A percentile compares a stretch with the other conserved stretches of the same genome.
These are phyloP conservation scores for Hydrolagus affinis DNA, from an alignment of 2,113 vertebrate species.

Conservation along the genomic window DNA sequence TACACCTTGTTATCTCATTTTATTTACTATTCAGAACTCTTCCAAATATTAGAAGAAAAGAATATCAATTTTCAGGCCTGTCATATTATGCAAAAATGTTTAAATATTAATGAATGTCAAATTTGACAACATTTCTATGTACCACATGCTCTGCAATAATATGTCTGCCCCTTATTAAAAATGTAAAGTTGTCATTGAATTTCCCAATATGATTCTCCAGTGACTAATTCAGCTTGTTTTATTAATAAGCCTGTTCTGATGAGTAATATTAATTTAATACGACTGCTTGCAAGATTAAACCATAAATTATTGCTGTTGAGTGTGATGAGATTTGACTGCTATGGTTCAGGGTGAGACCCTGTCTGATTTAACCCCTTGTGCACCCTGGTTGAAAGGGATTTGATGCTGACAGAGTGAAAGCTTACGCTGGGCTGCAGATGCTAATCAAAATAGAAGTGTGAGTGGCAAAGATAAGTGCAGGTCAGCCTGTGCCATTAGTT, in stretches of 20 bases:
- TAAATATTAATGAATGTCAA: conserved; percentile 75
- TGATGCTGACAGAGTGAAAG: conserved; percentile 20
- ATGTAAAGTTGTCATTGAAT: conserved; percentile 74
- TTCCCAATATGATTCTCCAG: conserved; percentile 65
- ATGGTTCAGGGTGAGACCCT: conserved; percentile 44
- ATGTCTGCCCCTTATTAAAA: conserved; percentile 72
- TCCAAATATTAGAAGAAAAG: conserved; percentile 69
- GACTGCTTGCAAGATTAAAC: conserved; percentile 65
- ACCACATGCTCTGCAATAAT: conserved; percentile 60
- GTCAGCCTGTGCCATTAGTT: not conserved
- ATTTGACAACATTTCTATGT: conserved; percentile 63
- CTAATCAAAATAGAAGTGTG: not conserved
- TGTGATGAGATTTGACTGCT: conserved; percentile 54
- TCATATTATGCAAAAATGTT: conserved; percentile 52
- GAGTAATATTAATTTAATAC: conserved; percentile 70
- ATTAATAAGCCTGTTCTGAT: conserved; percentile 69
- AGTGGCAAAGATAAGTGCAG: not conserved
- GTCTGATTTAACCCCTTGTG: conserved; percentile 48
- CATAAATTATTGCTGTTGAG: conserved; percentile 69
- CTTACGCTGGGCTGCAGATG: not conserved
- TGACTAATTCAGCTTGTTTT: conserved; percentile 71
- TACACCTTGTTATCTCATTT: conserved; percentile 67
- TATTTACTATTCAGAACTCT: conserved; percentile 69
- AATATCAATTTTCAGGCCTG: conserved; percentile 69
- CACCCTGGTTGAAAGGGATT: conserved; percentile 25